phyloP scores from a whole-genome alignment of 2,113 vertebrate genomes.

The Mellivora capensis region DNA sequence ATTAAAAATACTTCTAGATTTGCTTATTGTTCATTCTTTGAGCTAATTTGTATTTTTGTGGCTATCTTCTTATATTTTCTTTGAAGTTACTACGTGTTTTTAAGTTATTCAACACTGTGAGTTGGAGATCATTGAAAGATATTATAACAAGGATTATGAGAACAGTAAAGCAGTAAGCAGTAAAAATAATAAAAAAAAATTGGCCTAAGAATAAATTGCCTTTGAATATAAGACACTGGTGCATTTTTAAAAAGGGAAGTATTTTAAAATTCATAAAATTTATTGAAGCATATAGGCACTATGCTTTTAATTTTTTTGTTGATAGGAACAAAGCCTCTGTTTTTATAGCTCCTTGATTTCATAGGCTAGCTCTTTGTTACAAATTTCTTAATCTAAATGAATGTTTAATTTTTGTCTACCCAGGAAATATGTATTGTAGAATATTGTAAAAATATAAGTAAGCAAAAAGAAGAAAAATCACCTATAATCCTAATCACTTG shows the following conservation, averaged over 20 bases:
- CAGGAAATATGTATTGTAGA: background rate
- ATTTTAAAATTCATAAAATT: constrained; percentile 19
- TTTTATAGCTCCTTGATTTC: constrained; percentile 16
- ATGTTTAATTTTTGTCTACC: background rate
- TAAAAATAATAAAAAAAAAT: background rate
- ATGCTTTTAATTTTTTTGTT: background rate
- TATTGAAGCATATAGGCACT: background rate
- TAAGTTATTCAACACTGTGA: background rate
- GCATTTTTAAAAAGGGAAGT: background rate
- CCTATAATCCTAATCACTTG: background rate
- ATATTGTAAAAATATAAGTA: background rate
- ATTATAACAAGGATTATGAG: constrained; percentile 2
- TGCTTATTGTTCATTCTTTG: constrained; percentile 26
- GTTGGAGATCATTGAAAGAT: background rate
- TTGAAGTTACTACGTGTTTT: background rate
- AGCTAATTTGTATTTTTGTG: constrained; percentile 34
- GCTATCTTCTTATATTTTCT: background rate
- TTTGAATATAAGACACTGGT: background rate
- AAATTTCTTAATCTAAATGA: background rate
- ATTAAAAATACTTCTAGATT: constrained; percentile 53
- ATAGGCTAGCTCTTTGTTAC: background rate
- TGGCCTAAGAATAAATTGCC: background rate
- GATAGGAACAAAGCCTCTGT: background rate
- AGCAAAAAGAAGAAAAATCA: background rate
- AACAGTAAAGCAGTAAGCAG: constrained; percentile 4